Evolutionary conservation across 1,140 invertebrate species (phyloP).

Genomic region (Gonatopus flavifemur): DNA sequence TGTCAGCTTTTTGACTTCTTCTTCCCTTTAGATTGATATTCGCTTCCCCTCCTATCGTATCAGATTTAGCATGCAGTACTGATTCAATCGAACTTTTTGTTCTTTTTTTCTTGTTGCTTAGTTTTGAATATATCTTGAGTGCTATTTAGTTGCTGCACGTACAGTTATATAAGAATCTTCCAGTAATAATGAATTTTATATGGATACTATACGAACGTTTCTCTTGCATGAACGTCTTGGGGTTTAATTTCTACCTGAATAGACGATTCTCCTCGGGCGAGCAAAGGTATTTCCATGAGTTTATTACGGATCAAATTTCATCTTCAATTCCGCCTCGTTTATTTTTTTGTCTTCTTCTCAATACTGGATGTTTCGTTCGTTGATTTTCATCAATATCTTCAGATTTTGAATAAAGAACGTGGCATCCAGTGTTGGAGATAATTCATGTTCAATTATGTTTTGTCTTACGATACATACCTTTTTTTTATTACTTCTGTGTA

Average conservation of each 20-base stretch:
- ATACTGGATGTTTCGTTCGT: conserved; percentile 24
- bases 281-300: conserved; percentile 55
- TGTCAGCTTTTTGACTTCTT: too few relatives aligned
- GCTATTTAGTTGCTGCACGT: too few relatives aligned
- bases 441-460: neutral
- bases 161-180: conserved; percentile 8
- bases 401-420: neutral
- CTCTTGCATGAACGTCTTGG: conserved; percentile 54
- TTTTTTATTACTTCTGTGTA: neutral
- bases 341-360: conserved; percentile 20
- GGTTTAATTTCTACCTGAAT: conserved; percentile 46
- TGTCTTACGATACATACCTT: neutral
- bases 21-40: too few relatives aligned
- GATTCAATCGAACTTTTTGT: too few relatives aligned
- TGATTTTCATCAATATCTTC: neutral
- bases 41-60: too few relatives aligned
- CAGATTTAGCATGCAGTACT: too few relatives aligned
- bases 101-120: too few relatives aligned
- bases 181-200: conserved; percentile 13
- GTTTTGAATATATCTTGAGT: too few relatives aligned
- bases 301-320: conserved; percentile 41
- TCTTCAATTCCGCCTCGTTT: too few relatives aligned
- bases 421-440: too few relatives aligned
- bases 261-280: conserved; percentile 50
- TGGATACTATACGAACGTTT: conserved; percentile 46